Conservation (phyloP, 2,888 invertebrate genomes). For the Conistra vaccinii region DNA sequence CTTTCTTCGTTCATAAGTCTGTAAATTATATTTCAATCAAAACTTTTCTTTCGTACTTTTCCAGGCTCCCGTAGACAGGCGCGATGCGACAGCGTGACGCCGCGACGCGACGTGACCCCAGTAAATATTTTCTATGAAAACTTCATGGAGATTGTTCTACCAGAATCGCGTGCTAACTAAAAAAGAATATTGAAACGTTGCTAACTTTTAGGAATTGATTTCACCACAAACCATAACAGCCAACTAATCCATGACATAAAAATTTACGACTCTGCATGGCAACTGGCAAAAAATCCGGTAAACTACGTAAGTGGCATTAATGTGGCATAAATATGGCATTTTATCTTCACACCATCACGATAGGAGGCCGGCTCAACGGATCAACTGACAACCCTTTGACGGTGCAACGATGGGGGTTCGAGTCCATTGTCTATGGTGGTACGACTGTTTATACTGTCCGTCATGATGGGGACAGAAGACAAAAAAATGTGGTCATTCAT, state of each 20-base stretch:
- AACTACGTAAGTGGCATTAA: conserved; percentile 72
- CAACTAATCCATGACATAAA: conserved; percentile 79
- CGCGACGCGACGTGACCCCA: too few relatives aligned
- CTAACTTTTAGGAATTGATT: neutral
- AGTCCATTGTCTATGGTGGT: conserved; percentile 66
- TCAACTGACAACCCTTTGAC: conserved; percentile 77
- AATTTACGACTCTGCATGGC: conserved; percentile 73
- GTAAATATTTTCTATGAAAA: too few relatives aligned
- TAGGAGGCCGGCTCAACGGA: conserved; percentile 73
- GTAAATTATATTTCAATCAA: too few relatives aligned
- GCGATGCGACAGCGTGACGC: too few relatives aligned
- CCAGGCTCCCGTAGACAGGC: too few relatives aligned
- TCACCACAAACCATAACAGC: neutral
- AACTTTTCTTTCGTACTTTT: too few relatives aligned
- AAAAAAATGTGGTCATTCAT: conserved; percentile 5
- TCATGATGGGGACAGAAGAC: conserved; percentile 5
- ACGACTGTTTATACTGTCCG: conserved; percentile 45
- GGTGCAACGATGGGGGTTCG: conserved; percentile 60
- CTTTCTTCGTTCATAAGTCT: too few relatives aligned
- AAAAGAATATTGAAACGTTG: too few relatives aligned
- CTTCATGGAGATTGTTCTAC: too few relatives aligned
- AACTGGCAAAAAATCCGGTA: conserved; percentile 73
- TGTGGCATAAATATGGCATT: conserved; percentile 73
- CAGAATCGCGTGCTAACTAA: too few relatives aligned
- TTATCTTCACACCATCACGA: conserved; percentile 75